phyloP scores from a whole-genome alignment of 2,797 vertebrate species.

The Tamandua tetradactyla region DNA sequence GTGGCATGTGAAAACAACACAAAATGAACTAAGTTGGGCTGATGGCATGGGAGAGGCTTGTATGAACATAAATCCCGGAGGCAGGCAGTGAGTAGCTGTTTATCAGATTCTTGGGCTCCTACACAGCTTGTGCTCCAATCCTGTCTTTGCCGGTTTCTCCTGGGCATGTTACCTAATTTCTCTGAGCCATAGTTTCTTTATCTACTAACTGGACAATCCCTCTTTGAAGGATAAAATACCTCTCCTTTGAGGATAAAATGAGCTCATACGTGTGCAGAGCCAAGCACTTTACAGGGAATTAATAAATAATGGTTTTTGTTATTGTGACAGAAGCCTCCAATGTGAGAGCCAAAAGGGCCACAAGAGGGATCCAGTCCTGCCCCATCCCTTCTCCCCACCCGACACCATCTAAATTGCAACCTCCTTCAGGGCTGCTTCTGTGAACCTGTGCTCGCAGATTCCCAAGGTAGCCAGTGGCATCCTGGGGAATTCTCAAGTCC shows the following conservation, averaged over 20 bases:
- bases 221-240: not conserved
- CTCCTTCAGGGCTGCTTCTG: not conserved
- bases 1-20: not conserved
- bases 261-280: not conserved
- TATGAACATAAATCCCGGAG: not conserved
- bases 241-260: not conserved
- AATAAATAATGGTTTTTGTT: not conserved
- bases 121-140: too few species aligned
- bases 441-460: not conserved
- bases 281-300: not conserved
- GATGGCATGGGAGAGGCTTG: too few species aligned
- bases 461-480: not conserved
- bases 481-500: not conserved
- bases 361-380: accelerated
- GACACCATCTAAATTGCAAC: accelerated
- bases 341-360: not conserved
- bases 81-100: not conserved
- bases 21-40: not conserved
- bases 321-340: not conserved
- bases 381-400: accelerated
- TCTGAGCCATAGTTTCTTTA: not conserved
- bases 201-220: not conserved
- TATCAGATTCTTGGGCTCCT: not conserved
- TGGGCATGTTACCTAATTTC: not conserved
- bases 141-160: not conserved